phyloP scores from a whole-genome alignment of 1,140 invertebrate genomes.

The Chionoecetes opilio region DNA sequence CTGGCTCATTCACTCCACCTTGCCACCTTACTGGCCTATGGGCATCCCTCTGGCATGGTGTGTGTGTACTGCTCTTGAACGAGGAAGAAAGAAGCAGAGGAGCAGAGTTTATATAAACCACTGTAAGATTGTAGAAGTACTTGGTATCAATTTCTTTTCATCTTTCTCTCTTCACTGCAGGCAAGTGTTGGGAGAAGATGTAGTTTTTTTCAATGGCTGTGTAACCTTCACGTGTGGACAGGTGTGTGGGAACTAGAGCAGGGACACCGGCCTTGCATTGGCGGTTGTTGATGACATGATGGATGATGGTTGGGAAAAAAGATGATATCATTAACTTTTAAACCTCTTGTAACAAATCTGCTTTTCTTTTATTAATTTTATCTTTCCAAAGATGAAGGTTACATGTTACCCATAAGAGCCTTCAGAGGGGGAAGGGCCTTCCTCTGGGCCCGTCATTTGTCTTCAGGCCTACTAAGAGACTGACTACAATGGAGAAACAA shows the following conservation, averaged over 20 bases:
- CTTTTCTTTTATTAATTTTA: too few relatives aligned
- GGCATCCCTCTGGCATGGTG: neutral
- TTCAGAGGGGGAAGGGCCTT: neutral
- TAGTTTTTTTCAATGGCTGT: neutral
- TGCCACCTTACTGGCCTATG: neutral
- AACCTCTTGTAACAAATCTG: too few relatives aligned
- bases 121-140: neutral
- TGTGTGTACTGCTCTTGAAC: neutral
- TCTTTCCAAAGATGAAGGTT: neutral
- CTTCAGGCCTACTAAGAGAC: neutral
- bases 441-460: neutral
- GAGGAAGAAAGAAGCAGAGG: neutral
- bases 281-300: too few relatives aligned
- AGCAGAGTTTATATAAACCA: neutral
- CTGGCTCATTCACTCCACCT: neutral
- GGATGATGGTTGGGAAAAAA: too few relatives aligned
- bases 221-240: neutral
- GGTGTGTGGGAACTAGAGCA: neutral
- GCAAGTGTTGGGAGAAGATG: neutral
- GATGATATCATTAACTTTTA: too few relatives aligned
- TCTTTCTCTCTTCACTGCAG: neutral
- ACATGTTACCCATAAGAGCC: neutral
- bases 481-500: constrained; percentile 72
- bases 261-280: too few relatives aligned
- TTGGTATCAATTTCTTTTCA: neutral